Evolutionary conservation across 2,888 invertebrate species (phyloP).

Genomic region (Cloeon dipterum): DNA sequence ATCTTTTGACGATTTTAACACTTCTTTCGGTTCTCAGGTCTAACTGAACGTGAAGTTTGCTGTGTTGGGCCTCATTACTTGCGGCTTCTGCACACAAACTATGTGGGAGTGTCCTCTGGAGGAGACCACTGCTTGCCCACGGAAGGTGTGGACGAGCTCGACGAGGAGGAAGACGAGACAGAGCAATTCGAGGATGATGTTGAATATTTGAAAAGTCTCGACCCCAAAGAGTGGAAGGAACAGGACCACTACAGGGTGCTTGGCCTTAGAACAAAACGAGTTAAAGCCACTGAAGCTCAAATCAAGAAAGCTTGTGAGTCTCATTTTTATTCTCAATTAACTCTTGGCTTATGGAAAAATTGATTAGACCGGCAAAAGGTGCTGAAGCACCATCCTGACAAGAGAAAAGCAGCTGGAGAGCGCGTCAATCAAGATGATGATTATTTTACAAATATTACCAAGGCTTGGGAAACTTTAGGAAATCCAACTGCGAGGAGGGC

Average conservation of each 20-base stretch:
- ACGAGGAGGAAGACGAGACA: not conserved
- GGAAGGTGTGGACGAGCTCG: not conserved
- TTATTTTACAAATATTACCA: slow-evolving; percentile 96
- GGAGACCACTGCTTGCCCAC: not conserved
- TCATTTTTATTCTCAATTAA: not conserved
- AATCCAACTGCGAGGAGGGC: slow-evolving; percentile 60
- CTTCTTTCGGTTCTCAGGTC: too few relatives aligned
- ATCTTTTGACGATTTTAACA: too few relatives aligned
- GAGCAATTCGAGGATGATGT: slow-evolving; percentile 37
- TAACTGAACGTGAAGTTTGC: not conserved
- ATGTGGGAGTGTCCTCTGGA: not conserved
- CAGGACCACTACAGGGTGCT: slow-evolving; percentile 95
- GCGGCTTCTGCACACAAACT: not conserved
- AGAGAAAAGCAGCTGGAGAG: slow-evolving; percentile 76
- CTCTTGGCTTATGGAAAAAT: not conserved
- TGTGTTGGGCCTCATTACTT: not conserved
- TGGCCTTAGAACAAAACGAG: slow-evolving; percentile 62
- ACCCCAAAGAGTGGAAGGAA: slow-evolving; percentile 91
- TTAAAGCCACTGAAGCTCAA: slow-evolving; percentile 73
- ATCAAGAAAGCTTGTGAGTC: slow-evolving; percentile 79
- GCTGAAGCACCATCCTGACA: slow-evolving; percentile 93
- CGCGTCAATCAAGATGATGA: slow-evolving; percentile 65
- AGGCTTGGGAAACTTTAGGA: slow-evolving; percentile 82
- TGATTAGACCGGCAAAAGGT: slow-evolving; percentile 46
- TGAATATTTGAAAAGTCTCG: slow-evolving; percentile 60